Evolutionary conservation across 2,888 invertebrate genomes (phyloP), one percentile per base, ranked within the genome.

Genomic region (Diplolepis rosae): DNA sequence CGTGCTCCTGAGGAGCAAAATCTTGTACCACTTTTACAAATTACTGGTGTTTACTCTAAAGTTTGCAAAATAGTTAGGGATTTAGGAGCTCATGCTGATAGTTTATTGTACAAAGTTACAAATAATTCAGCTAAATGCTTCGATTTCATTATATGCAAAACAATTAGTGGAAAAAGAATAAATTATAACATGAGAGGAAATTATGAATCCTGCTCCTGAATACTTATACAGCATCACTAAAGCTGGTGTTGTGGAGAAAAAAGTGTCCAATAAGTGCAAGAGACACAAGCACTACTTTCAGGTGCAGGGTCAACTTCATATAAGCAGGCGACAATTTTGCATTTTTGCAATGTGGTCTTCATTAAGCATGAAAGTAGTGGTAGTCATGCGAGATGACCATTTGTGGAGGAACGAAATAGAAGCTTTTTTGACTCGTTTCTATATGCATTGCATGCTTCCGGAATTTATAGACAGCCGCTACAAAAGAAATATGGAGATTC

Each of bases 221-320:
- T 4, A 35, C 39, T 39, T n/a, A n/a, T 3, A 1, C 1, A 1
- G 4, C 39, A 39, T n/a, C 4, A 2, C 1, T n/a, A 65, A 74
- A 4, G 70, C 78, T 52, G 76, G 73, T 9, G 39, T 76, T 7
- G 71, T 78, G 7, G 74, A 77, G 67, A 73, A 77, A 7, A 76
- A 79, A n/a, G 75, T 72, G 70, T 65, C 70, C 72, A 0, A 27
- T 35, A 45, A 15, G 32, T 50, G 48, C 52, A 4, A 42, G 11
- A 24, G n/a, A 32, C 70, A 66, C 28, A 11, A 39, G 1, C 52
- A 70, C 15, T 66, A 70, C 9, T 52, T 66, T 42, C 70, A 70
- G 28, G 27, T 66, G 2, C 66, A 70, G 56, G 70, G 70, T 22
- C 30, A 39, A 45, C 54, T 70, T 30, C 70, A 24, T 13, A 15